These are phyloP conservation scores for Octodonta nipae DNA, from an alignment of 2,888 invertebrate genomes.

Conservation along the genomic window DNA sequence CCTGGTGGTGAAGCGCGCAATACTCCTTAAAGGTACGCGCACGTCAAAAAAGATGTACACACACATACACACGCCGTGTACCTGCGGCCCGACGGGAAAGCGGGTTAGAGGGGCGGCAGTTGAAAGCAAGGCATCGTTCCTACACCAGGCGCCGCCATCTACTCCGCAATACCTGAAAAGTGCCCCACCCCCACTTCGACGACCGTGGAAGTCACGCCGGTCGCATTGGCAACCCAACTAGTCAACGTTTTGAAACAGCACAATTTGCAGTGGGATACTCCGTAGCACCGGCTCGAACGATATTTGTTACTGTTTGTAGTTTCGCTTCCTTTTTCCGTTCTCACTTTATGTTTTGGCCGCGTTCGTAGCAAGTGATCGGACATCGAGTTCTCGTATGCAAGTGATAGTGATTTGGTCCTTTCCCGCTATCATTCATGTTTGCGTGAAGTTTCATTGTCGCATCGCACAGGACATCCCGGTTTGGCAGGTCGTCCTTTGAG, in stretches of 20 bases:
- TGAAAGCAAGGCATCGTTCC: conserved; percentile 34
- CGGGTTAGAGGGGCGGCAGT: conserved; percentile 27
- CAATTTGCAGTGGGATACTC: conserved; percentile 20
- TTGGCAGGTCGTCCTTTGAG: too few relatives aligned
- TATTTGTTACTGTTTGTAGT: background rate
- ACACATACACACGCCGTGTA: too few relatives aligned
- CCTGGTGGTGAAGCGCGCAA: too few relatives aligned
- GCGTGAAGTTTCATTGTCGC: too few relatives aligned
- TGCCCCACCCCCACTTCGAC: conserved; percentile 42
- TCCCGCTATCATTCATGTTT: too few relatives aligned
- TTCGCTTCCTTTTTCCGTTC: background rate
- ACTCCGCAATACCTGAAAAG: conserved; percentile 38
- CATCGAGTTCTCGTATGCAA: too few relatives aligned
- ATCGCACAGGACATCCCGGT: too few relatives aligned
- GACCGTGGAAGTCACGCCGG: conserved; percentile 7
- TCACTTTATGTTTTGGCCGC: background rate
- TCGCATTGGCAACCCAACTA: conserved; percentile 13
- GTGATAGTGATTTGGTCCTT: too few relatives aligned
- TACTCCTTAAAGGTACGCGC: too few relatives aligned
- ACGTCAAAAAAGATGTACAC: too few relatives aligned
- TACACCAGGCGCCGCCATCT: conserved; percentile 47
- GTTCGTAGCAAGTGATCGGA: too few relatives aligned
- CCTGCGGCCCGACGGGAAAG: conserved; percentile 7
- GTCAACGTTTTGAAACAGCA: conserved; percentile 7
- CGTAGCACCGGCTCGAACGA: conserved; percentile 16